Conservation (phyloP, 2,888 invertebrate species). For the Anoplius nigerrimus region DNA sequence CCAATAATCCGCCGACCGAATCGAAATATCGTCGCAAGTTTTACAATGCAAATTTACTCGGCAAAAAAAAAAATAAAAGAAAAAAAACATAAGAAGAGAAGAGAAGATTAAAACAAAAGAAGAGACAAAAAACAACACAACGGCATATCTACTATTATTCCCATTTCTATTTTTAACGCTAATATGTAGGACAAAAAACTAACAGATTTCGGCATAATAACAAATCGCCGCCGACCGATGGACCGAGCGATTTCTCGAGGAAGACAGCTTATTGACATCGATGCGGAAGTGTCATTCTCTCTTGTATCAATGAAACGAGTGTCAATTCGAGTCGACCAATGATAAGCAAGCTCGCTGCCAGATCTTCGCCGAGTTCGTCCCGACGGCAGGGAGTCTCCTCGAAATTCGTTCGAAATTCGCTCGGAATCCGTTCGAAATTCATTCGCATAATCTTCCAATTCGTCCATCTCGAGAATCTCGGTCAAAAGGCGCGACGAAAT, state of each 20-base stretch:
- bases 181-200: conserved; percentile 70
- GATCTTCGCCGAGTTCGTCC: too few species aligned
- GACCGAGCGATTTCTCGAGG: conserved; percentile 21
- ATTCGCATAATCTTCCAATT: too few species aligned
- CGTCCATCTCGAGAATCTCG: conserved; percentile 24
- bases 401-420: too few species aligned
- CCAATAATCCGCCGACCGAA: conserved; percentile 15
- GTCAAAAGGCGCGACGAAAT: conserved; percentile 48
- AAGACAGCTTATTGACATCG: not conserved
- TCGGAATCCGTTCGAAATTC: too few species aligned
- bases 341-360: too few species aligned
- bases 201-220: conserved; percentile 72
- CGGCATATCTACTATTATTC: conserved; percentile 65
- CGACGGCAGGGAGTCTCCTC: too few species aligned
- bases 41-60: not conserved
- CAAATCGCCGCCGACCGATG: conserved; percentile 57
- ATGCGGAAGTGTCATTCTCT: too few species aligned
- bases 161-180: conserved; percentile 64
- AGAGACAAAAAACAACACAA: conserved; percentile 63
- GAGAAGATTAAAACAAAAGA: conserved; percentile 51
- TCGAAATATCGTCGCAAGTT: conserved; percentile 15
- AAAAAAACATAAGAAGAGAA: not conserved
- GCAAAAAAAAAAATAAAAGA: not conserved
- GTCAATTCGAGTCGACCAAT: too few species aligned
- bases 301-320: too few species aligned